Evolutionary conservation across 2,113 vertebrate genomes (phyloP), one percentile per base, ranked within the genome.

Genomic region (Paramisgurnus dabryanus): DNA sequence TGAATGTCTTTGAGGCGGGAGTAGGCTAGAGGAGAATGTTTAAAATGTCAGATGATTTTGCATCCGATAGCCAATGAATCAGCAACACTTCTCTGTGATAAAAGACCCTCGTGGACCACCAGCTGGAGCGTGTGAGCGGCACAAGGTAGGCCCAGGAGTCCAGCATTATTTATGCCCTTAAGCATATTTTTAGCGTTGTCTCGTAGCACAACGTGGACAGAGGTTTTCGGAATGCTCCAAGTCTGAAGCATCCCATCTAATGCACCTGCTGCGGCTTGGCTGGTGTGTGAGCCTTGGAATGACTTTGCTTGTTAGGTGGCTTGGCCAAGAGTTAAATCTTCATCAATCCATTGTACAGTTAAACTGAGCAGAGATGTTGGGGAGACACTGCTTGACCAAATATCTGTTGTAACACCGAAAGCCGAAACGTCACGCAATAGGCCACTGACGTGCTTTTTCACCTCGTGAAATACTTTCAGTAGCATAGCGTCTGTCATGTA

Each of bases 131-230:
- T 34, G 27, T 34, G 27, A 34, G 27, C 27, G 1, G 27, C 27
- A 34, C 27, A 10, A 61, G 58, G 0, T 9, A 85, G 34, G 61
- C 73, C 82, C n/a, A 76, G 43, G 7, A 82, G 67, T 58, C 66
- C 67, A 45, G 63, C 58, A 64, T 81, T 63, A 53, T 34, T 34
- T n/a, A 83, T 80, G 13, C 22, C 79, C 50, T 83, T 79, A 7
- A 66, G 70, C 63, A 79, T 86, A 10, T 84, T 84, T 72, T 72
- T 53, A 0, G 66, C 58, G 40, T 65, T 82, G 66, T 82, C 72
- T 63, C 39, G 8, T 5, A 78, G 15, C 63, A 83, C 80, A 40
- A 70, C 57, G 11, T 81, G 64, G 13, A 83, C 61, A 40, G 34
- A 74, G 40, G 17, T 79, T 82, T 85, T 82, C 22, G 63, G 34